These are phyloP conservation scores for Trigoniulus corallinus DNA, from an alignment of 1,140 invertebrate species.

Conservation along the genomic window DNA sequence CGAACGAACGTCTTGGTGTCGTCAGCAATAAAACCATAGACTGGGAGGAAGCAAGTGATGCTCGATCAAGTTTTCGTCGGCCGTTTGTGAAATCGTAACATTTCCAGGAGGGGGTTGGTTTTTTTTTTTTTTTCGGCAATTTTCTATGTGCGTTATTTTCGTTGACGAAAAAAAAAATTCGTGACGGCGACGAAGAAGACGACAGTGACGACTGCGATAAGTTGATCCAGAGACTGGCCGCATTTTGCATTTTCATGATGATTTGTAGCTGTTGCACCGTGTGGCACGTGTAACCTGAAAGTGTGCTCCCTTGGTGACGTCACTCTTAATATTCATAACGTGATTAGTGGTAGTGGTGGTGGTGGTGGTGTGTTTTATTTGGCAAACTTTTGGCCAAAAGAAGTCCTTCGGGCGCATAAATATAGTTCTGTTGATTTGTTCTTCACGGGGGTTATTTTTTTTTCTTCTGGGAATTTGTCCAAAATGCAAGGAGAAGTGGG, in stretches of 20 bases:
- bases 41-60: too few relatives aligned
- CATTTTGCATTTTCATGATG: neutral
- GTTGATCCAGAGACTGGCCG: neutral
- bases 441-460: too few relatives aligned
- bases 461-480: too few relatives aligned
- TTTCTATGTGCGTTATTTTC: neutral
- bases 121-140: neutral
- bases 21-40: too few relatives aligned
- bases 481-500: constrained; percentile 3
- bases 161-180: neutral
- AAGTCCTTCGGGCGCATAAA: too few relatives aligned
- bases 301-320: neutral
- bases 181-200: neutral
- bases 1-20: too few relatives aligned
- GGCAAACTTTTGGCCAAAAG: too few relatives aligned
- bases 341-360: too few relatives aligned
- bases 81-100: neutral
- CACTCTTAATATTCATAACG: too few relatives aligned
- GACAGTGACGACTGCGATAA: neutral
- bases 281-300: neutral
- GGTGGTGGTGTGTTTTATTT: too few relatives aligned
- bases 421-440: too few relatives aligned
- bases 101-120: neutral
- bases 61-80: neutral
- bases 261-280: neutral